Conservation (phyloP, 2,797 vertebrate species). For the Micromesistius poutassou region DNA sequence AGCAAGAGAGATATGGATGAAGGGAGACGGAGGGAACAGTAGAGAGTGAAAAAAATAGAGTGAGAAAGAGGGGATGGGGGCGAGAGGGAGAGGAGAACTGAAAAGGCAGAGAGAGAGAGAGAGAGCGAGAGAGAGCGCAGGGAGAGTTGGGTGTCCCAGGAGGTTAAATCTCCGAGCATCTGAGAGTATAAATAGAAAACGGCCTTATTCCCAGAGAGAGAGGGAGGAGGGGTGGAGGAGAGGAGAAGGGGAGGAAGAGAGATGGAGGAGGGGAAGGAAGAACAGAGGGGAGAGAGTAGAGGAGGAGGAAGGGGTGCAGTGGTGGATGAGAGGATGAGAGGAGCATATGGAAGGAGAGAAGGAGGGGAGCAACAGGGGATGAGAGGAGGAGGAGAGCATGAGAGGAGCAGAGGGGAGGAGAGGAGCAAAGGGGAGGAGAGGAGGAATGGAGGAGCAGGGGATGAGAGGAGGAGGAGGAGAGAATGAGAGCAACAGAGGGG, state of each 20-base stretch:
- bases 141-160: constrained; percentile 61
- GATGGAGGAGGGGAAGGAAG: background rate
- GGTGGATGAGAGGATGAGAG: constrained; percentile 11
- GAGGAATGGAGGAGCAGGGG: constrained; percentile 11
- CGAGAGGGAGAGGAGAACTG: background rate
- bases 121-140: constrained; percentile 29
- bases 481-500: background rate
- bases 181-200: constrained; percentile 72
- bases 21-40: background rate
- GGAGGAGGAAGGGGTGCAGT: constrained; percentile 10
- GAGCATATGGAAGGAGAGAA: constrained; percentile 42
- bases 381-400: background rate
- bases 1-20: background rate
- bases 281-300: background rate
- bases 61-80: background rate
- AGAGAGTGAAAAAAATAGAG: background rate
- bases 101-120: background rate
- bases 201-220: constrained; percentile 66
- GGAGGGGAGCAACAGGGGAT: background rate
- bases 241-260: constrained; percentile 28
- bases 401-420: constrained; percentile 17
- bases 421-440: constrained; percentile 16
- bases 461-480: background rate
- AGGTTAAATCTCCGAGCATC: constrained; percentile 69
- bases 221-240: constrained; percentile 33